Evolutionary conservation across 2,797 vertebrate species (phyloP), one percentile per base, ranked within the genome.

Genomic region (Cirrhinus molitorella): DNA sequence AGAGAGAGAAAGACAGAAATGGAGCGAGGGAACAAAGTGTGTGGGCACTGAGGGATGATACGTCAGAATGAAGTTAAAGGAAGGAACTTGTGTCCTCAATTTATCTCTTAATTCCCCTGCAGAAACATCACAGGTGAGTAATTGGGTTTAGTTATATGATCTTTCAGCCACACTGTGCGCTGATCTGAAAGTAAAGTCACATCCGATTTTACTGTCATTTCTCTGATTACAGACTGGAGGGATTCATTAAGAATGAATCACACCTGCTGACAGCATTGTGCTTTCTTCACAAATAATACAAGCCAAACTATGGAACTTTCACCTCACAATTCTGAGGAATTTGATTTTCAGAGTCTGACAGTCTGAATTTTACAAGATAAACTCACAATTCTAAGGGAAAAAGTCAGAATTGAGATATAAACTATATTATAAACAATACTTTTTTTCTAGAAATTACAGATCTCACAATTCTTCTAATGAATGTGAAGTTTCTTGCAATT

Each of bases 11-110:
- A 40, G 31, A 37, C 12, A 76, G 17, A 80, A 59, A 45, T 43
- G 28, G 67, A 83, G 74, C 79, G 70, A 5, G 85, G 85, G 88
- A 34, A 47, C 28, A 85, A 16, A 51, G 87, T 87, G 84, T 63
- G 28, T 80, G 81, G 81, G 57, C 67, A 68, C 59, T 28, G 57
- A 80, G 83, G 53, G 43, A 68, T 65, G 51, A 67, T 12, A 37
- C 14, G 23, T 43, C n/a, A 25, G 19, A 47, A 40, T 19, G 11
- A 79, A 53, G 31, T 23, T n/a, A 68, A 31, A 73, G 70, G 31
- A 66, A 37, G 63, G 19, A 73, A 5, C 47, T 53, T n/a, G 28
- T 12, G 43, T 19, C 43, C 19, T 49, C 43, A 14, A n/a, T 55
- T 53, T 34, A 37, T 73, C 49, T 73, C 12, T 12, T n/a, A 34